Base-by-base conservation (phyloP, 1,140 invertebrate species). In the Oryzaephilus surinamensis region DNA sequence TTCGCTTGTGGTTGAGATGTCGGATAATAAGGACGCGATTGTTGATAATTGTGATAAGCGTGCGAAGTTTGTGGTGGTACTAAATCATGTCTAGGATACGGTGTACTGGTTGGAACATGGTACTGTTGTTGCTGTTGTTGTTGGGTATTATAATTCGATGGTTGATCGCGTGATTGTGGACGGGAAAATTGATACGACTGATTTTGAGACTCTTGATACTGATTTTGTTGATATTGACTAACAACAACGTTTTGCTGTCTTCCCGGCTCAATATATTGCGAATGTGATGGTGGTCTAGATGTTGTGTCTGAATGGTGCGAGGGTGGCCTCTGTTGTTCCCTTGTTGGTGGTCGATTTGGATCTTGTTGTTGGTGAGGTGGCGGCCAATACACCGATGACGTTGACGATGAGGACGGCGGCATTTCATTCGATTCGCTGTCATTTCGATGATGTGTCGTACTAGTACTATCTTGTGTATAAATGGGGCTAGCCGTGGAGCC, bases 401-500 rank as follows among this genome's bases (percentile, higher is more conserved):
- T 33, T 11, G 39, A 36, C 12, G 33, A 19, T 18, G 46, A 36
- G n/a, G 29, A 34, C 7, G 43, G 35, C 11, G 38, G 42, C 11
- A 38, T 23, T 19, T 32, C 23, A 19, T 35, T 19, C 12, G 26
- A 33, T 27, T 49, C 19, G n/a, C 19, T 17, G 31, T 28, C 17
- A 12, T 27, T 42, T 28, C 21, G 31, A 16, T 16, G 15, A 31
- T 24, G 40, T 38, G 7, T 24, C 16, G 13, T 37, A 18, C 16
- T 32, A 38, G 21, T 46, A 50, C n/a, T n/a, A n/a, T n/a, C n/a
- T n/a, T n/a, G n/a, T 23, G 47, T 3, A n/a, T 4, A 8, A 10
- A 10, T 35, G 49, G 53, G 46, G 51, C 61, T 60, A 56, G 66
- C 58, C 62, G 65, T 58, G 55, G 71, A 59, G 45, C 63, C 57